Conservation (phyloP, 2,797 vertebrate species). For the Cygnus olor region DNA sequence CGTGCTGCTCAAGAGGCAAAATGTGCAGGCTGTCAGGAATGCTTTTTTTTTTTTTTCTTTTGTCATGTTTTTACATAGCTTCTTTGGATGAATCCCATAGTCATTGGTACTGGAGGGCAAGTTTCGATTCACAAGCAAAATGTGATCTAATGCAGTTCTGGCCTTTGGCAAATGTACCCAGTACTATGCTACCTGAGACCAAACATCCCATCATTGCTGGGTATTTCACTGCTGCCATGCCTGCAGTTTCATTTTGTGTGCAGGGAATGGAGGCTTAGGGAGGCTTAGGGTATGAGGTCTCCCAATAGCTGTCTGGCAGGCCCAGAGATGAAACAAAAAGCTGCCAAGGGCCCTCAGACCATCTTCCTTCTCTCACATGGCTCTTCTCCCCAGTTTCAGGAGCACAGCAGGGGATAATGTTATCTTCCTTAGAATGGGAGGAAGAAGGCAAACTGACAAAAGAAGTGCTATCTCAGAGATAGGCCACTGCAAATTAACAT, state of each 20-base stretch:
- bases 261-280: background rate
- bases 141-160: rapidly evolving
- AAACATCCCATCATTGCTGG: too few relatives aligned
- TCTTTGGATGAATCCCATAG: background rate
- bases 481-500: background rate
- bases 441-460: background rate
- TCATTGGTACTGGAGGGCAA: background rate
- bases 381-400: background rate
- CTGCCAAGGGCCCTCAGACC: background rate
- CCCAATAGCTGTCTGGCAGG: background rate
- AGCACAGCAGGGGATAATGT: background rate
- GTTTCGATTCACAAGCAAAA: background rate
- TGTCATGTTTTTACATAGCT: background rate
- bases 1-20: background rate
- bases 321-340: too few relatives aligned
- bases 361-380: background rate
- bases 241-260: background rate
- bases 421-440: background rate
- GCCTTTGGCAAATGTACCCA: background rate
- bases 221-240: rapidly evolving
- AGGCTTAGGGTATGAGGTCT: background rate
- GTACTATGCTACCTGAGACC: background rate
- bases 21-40: background rate
- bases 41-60: too few relatives aligned
- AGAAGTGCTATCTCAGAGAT: background rate